Conservation (phyloP, 2,113 vertebrate species). For the Centrocercus urophasianus region DNA sequence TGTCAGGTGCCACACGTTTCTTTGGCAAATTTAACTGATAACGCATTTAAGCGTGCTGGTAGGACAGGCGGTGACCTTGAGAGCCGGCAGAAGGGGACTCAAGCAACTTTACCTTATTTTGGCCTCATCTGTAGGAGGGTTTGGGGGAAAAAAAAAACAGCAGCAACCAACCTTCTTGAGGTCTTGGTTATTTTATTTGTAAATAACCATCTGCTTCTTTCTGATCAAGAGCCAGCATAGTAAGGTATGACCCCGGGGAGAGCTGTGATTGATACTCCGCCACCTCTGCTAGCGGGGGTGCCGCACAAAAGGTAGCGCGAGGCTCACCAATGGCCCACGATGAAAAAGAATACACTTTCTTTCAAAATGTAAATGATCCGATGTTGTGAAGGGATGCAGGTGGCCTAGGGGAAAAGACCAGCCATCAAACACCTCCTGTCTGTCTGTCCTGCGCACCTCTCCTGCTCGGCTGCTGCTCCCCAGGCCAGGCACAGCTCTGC, state of each 20-base stretch:
- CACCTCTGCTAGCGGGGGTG: slow-evolving; percentile 67
- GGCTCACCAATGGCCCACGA: slow-evolving; percentile 46
- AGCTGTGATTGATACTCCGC: slow-evolving; percentile 72
- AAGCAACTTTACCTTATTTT: slow-evolving; percentile 29
- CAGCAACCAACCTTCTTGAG: slow-evolving; percentile 35
- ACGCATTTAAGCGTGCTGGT: background rate
- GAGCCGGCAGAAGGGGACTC: slow-evolving; percentile 6
- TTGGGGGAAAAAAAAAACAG: background rate
- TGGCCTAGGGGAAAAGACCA: slow-evolving; percentile 58
- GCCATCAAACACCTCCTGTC: slow-evolving; percentile 55
- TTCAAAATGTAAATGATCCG: slow-evolving; percentile 70
- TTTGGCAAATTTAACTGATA: slow-evolving; percentile 23
- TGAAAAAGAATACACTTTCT: slow-evolving; percentile 75
- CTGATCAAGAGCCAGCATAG: slow-evolving; percentile 75
- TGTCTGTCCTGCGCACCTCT: slow-evolving; percentile 52
- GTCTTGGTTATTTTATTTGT: slow-evolving; percentile 77
- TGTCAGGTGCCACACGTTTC: background rate
- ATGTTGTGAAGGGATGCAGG: slow-evolving; percentile 67
- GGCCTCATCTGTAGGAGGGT: slow-evolving; percentile 36
- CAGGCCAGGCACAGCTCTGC: background rate
- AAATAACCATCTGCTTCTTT: slow-evolving; percentile 79
- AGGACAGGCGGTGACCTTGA: slow-evolving; percentile 44
- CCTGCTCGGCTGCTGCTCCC: background rate
- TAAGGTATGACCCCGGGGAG: slow-evolving; percentile 70
- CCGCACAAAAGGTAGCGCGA: slow-evolving; percentile 51